Evolutionary conservation across 1,140 invertebrate genomes (phyloP), one percentile per base, ranked within the genome.

Genomic region (Hormaphis cornu): DNA sequence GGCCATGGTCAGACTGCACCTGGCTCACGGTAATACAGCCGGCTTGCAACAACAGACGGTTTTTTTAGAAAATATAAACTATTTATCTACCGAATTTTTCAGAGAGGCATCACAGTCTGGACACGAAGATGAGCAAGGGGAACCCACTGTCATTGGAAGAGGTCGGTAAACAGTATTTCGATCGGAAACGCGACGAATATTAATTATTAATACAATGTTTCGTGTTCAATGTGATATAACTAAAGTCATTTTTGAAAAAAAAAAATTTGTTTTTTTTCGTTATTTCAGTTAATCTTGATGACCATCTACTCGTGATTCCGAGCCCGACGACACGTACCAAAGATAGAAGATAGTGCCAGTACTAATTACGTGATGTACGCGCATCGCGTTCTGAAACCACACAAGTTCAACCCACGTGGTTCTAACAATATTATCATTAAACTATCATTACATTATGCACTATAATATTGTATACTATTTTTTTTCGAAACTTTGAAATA

Each of bases 141-240:
- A 88, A 87, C 77, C 86, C 86, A 63, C 77, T 88, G 40, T 86
- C 86, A 9, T 77, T 88, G 72, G 87, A 89, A 81, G 87, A 89
- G 81, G 86, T 87, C n/a, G n/a, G n/a, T n/a, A n/a, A n/a, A 78
- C 87, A 69, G n/a, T 18, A 42, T 42, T 16, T 48, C 18, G 3
- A 48, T 37, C 46, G 7, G 2, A 20, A 16, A 22, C 20, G 22
- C 22, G 20, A 9, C 30, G 30, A 26, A 7, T 22, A 54, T 20
- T 54, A 6, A 12, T 54, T 33, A 12, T 10, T 5, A 18, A 33
- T 24, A 18, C n/a, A n/a, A n/a, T n/a, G n/a, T n/a, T n/a, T n/a
- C n/a, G n/a, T n/a, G n/a, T n/a, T n/a, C n/a, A n/a, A n/a, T n/a
- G n/a, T n/a, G n/a, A n/a, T n/a, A n/a, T n/a, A n/a, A n/a, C n/a